Base-by-base conservation (phyloP, 1,140 invertebrate species). In the Trichoplusia ni region DNA sequence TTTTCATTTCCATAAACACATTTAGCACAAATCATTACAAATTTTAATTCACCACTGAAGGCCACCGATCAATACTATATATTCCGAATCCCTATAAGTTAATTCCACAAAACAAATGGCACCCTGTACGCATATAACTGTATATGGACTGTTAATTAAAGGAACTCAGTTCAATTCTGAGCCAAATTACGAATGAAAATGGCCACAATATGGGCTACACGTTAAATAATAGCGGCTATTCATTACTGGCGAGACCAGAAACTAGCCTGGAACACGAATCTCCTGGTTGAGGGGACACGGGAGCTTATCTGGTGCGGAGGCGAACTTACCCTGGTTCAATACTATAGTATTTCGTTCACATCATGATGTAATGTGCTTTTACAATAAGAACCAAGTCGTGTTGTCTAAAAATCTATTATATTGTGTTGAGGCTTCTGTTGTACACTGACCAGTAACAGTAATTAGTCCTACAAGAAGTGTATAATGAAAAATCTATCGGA, bases 221-320 rank as follows among this genome's bases (percentile, higher is more conserved):
- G 51, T 54, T 54, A 54, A 54, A 54, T 54, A 54, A 54, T 54
- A 25, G 33, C 51, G 11, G 51, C 51, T 54, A 54, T 54, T 54
- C 21, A 54, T 54, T 54, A 54, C 31, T 2, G 5, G 4, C 19
- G 18, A 54, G 51, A 14, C 51, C 35, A 38, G 33, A 37, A 38
- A 54, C 51, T 54, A 54, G 51, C 51, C 51, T 38, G 38, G 37
- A 54, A 38, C 51, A 54, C 51, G 51, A 54, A 38, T 37, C 19
- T 38, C 16, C 21, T 38, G 19, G 4, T 13, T n/a, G 33, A 4
- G 1, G 38, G 2, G 7, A 54, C 14, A 54, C 47, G 47, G 29
- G 29, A 7, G 1, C 0, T 2, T 7, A 35, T 8, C 35, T 13
- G 29, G 29, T 8, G 4, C 29, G 5, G 29, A 19, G 0, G 7